phyloP scores from a whole-genome alignment of 2,113 vertebrate genomes.

The Gymnorhina tibicen region DNA sequence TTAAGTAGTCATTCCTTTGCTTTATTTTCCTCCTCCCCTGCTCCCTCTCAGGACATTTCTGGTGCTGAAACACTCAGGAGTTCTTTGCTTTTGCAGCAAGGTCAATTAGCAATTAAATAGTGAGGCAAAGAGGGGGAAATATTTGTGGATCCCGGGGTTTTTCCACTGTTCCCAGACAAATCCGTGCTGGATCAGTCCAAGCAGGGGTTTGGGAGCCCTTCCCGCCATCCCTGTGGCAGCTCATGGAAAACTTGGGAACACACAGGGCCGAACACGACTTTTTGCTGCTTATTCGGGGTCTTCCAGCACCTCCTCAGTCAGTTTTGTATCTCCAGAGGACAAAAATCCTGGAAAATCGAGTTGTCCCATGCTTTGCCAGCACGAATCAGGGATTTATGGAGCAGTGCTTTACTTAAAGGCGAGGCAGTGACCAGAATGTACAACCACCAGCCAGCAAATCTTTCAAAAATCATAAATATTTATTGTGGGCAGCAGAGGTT shows the following conservation, averaged over 20 bases:
- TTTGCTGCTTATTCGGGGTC: not conserved
- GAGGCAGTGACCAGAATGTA: not conserved
- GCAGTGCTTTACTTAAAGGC: not conserved
- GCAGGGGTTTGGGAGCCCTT: not conserved
- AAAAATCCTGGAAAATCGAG: not conserved
- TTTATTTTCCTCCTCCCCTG: not conserved
- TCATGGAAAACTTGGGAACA: not conserved
- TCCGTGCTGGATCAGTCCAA: not conserved
- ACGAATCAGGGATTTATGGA: not conserved
- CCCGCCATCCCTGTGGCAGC: not conserved
- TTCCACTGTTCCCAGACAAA: not conserved
- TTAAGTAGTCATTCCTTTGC: not conserved
- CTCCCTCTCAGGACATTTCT: not conserved
- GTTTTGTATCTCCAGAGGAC: not conserved
- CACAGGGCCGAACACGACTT: not conserved
- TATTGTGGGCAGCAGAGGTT: not conserved
- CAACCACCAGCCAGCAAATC: not conserved
- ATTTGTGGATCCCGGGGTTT: not conserved
- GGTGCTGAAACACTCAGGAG: not conserved
- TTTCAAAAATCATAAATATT: slow-evolving; percentile 21
- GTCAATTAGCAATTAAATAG: not conserved
- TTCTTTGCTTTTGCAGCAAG: not conserved
- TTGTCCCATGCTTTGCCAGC: not conserved
- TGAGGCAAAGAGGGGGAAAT: not conserved
- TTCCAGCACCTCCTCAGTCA: not conserved